Evolutionary conservation across 2,888 invertebrate species (phyloP).

Genomic region (Iphiclides podalirius): DNA sequence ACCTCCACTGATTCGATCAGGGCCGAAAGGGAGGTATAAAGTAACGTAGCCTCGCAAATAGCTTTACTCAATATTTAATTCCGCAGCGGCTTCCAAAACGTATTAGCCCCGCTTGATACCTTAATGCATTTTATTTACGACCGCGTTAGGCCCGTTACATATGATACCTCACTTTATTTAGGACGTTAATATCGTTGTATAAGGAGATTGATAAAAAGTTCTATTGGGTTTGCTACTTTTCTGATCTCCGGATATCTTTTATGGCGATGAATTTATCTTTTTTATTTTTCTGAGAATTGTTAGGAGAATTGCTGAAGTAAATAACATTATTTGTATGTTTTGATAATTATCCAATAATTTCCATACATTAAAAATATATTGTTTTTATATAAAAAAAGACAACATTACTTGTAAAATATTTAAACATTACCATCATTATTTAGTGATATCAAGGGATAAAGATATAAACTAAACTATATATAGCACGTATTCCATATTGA

Average conservation of each 20-base stretch:
- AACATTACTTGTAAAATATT: conserved; percentile 2
- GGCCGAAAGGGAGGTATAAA: conserved; percentile 12
- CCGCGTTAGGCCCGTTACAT: conserved; percentile 9
- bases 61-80: conserved; percentile 20
- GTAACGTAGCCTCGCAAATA: conserved; percentile 11
- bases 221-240: too few relatives aligned
- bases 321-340: too few relatives aligned
- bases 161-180: neutral
- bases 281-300: too few relatives aligned
- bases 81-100: conserved; percentile 12
- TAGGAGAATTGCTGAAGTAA: too few relatives aligned
- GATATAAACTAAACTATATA: too few relatives aligned
- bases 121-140: conserved; percentile 20
- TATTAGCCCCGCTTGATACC: conserved; percentile 17
- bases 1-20: conserved; percentile 10
- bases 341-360: too few relatives aligned
- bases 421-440: too few relatives aligned
- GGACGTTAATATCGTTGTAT: neutral
- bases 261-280: too few relatives aligned
- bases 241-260: too few relatives aligned
- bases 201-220: neutral
- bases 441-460: too few relatives aligned
- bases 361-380: neutral
- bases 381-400: neutral
- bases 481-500: conserved; percentile 8